Base-by-base conservation (phyloP, 2,113 vertebrate species). In the Actenoides hombroni region DNA sequence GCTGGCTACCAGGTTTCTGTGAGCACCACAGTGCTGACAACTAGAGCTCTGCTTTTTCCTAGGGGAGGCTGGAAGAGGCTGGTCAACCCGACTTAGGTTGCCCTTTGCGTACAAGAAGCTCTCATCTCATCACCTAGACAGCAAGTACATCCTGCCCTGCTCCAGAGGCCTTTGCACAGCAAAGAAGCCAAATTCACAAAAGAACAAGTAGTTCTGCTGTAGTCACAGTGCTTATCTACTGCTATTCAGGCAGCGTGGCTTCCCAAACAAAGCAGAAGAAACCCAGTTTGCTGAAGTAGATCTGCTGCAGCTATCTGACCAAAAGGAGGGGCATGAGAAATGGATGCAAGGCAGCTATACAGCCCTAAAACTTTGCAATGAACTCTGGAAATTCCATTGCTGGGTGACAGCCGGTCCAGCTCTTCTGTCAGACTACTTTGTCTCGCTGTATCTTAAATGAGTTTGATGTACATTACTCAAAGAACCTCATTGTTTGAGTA, bases 401-500 rank as follows among this genome's bases (percentile, higher is more conserved):
- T 80, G 64, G 14, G 26, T 86, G 80, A 63, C 64, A 88, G 79
- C 28, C 0, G 0, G 49, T 39, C 75, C 83, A 86, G 68, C 48
- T 78, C 35, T 78, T 97, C 83, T 68, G 68, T 84, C 64, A 68
- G 39, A 61, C 64, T 88, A 57, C 79, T 93, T 88, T 91, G 83
- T 92, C 91, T 95, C 5, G 2, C 81, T 84, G 39, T 87, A 84
- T 84, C 81, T 87, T 82, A 96, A 93, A 68, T 53, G 53, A 33
- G 24, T 44, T 92, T 92, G 93, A 91, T 83, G 83, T 76, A 29
- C 3, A 2, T 76, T 88, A 61, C 31, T 93, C 83, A 88, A 91
- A 93, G 83, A 67, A 75, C 44, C 7, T 93, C 73, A 92, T 54
- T 88, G 83, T 92, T 33, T 57, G 77, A 84, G 69, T 33, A 40